Evolutionary conservation across 2,797 vertebrate genomes (phyloP).

Genomic region (Brachyalestes nurse): DNA sequence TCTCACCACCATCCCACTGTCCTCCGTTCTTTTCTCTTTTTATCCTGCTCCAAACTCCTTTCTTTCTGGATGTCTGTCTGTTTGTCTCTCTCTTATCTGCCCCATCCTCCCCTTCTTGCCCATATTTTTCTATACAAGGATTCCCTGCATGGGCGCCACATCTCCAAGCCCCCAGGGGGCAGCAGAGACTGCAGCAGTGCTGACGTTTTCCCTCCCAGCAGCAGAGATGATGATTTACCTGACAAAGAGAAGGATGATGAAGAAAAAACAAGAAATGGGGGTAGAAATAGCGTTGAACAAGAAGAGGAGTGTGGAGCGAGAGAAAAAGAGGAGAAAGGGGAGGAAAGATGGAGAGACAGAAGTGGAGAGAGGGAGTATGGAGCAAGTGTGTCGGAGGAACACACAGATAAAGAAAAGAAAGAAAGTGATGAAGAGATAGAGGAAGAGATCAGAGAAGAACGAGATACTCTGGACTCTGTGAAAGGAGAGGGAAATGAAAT

Average conservation of each 20-base stretch:
- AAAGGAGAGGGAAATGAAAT: not conserved
- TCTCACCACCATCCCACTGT: not conserved
- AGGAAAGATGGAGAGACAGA: not conserved
- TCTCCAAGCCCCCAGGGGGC: constrained; percentile 50
- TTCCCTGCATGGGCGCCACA: constrained; percentile 68
- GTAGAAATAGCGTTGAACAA: not conserved
- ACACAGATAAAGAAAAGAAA: not conserved
- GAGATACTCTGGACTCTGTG: not conserved
- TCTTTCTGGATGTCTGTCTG: constrained; percentile 16
- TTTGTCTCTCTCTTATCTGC: constrained; percentile 17
- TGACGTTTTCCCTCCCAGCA: constrained; percentile 26
- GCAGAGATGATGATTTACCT: constrained; percentile 3
- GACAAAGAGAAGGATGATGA: constrained; percentile 10
- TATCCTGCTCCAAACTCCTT: not conserved
- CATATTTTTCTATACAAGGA: constrained; percentile 68
- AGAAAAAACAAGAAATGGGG: not conserved
- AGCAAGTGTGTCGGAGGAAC: not conserved
- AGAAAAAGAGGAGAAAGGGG: not conserved
- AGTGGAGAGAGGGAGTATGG: not conserved
- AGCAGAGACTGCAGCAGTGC: constrained; percentile 61
- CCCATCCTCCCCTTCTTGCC: constrained; percentile 7
- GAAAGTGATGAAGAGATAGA: constrained; percentile 5
- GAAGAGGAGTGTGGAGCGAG: not conserved
- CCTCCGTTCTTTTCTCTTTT: not conserved
- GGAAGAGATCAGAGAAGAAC: not conserved